Evolutionary conservation across 2,797 vertebrate genomes (phyloP), one percentile per base, ranked within the genome.

Genomic region (Intellagama lesueurii): DNA sequence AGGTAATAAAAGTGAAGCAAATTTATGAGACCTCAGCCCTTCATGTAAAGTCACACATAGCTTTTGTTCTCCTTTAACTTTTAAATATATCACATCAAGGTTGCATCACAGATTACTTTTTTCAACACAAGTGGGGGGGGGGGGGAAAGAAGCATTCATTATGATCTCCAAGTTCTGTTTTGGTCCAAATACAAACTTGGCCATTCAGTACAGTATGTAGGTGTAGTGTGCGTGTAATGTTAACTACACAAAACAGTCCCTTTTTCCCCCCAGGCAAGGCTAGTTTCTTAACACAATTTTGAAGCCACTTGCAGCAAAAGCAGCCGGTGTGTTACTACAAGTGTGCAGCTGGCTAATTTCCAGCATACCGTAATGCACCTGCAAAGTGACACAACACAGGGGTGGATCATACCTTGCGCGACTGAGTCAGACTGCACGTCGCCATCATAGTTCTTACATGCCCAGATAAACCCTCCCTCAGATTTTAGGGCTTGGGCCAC

Each of bases 401-500:
- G 87, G 32, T 40, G 47, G 44, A 28, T 84, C 66, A 32, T 73
- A 99, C 99, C 99, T 97, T 99, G 99, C 14, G 99, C 99, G 76
- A 99, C 98, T 2, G 99, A 98, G 95, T 99, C 99, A 0, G 99
- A 99, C 94, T 99, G 99, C 3, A 99, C 99, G 24, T 99, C 99
- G 0, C 99, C 99, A 28, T 99, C 99, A 0, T 99, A 99, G 97
- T 99, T 99, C 96, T 99, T 99, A 94, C 99, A 99, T 92, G 99
- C 99, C 99, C 99, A 99, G 87, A 99, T 98, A 96, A 99, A 99
- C 60, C 99, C 99, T 44, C 99, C 99, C 64, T 99, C 99, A 1
- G 99, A 99, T 90, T 99, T 99, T 97, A 99, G 96, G 72, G 98
- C 98, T 96, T 99, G 99, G 88, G 99, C 99, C 96, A 99, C 99